phyloP scores from a whole-genome alignment of 2,888 invertebrate species.

The Drosophila leonis region DNA sequence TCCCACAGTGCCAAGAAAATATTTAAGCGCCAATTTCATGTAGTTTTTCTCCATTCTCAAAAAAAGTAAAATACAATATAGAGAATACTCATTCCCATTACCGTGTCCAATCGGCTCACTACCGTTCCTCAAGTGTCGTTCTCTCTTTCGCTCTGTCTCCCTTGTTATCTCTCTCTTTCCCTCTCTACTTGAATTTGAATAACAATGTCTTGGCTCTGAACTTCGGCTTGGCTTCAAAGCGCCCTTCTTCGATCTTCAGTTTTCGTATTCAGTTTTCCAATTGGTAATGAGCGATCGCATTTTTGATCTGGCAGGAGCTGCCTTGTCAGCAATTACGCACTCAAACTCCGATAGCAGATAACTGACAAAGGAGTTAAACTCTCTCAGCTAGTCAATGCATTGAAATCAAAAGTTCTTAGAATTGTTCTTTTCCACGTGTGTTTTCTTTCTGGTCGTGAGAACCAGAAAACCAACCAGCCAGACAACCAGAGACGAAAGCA shows the following conservation, averaged over 20 bases:
- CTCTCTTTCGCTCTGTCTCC: not conserved
- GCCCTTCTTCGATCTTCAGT: constrained; percentile 32
- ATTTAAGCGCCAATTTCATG: constrained; percentile 83
- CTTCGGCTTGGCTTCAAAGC: constrained; percentile 79
- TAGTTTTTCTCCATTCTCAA: constrained; percentile 57
- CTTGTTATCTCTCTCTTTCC: constrained; percentile 6
- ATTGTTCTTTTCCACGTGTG: constrained; percentile 19
- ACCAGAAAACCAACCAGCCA: too few species aligned
- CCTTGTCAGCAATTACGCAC: constrained; percentile 78
- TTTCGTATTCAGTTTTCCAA: constrained; percentile 42
- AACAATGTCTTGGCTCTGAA: constrained; percentile 65
- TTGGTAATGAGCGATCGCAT: constrained; percentile 70
- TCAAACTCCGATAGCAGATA: constrained; percentile 52
- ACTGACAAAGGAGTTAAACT: constrained; percentile 60
- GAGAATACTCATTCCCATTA: constrained; percentile 8
- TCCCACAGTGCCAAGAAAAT: constrained; percentile 78
- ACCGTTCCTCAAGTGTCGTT: constrained; percentile 31
- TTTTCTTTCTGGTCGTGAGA: constrained; percentile 59
- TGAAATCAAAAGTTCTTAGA: constrained; percentile 72
- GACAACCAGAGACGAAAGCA: too few species aligned
- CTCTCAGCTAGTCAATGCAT: constrained; percentile 57
- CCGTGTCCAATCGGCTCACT: constrained; percentile 23
- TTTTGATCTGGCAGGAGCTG: constrained; percentile 70
- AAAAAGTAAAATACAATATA: constrained; percentile 7
- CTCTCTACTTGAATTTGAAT: constrained; percentile 68